Conservation (phyloP, 2,797 vertebrate species). For the Phaenicophaeus curvirostris region DNA sequence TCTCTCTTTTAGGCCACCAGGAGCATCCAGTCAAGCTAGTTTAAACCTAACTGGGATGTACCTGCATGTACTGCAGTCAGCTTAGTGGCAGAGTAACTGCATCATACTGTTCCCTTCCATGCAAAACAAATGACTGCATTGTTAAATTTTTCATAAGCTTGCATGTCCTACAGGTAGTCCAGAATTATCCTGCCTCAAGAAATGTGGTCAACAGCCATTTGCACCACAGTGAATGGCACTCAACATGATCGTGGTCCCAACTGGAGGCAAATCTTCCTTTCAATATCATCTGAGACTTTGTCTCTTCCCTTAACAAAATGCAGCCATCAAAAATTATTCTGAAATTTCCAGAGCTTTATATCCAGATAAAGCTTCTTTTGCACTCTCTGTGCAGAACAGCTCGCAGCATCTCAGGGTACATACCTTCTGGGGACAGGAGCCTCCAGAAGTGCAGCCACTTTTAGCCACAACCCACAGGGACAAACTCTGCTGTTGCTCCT, state of each 20-base stretch:
- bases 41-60: background rate
- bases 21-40: background rate
- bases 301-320: background rate
- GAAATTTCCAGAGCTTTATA: background rate
- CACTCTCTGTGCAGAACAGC: background rate
- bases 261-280: background rate
- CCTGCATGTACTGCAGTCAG: background rate
- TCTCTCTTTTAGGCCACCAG: background rate
- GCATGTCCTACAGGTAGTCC: background rate
- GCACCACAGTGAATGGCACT: background rate
- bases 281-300: background rate
- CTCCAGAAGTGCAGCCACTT: background rate
- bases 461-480: background rate
- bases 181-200: background rate
- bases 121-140: background rate
- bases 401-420: background rate
- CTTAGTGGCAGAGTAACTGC: slow-evolving; percentile 4
- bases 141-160: background rate
- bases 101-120: background rate
- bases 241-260: background rate
- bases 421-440: background rate
- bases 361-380: background rate
- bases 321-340: background rate
- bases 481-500: background rate
- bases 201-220: background rate